Conservation (phyloP, 2,888 invertebrate species). For the Eristalis tenax region DNA sequence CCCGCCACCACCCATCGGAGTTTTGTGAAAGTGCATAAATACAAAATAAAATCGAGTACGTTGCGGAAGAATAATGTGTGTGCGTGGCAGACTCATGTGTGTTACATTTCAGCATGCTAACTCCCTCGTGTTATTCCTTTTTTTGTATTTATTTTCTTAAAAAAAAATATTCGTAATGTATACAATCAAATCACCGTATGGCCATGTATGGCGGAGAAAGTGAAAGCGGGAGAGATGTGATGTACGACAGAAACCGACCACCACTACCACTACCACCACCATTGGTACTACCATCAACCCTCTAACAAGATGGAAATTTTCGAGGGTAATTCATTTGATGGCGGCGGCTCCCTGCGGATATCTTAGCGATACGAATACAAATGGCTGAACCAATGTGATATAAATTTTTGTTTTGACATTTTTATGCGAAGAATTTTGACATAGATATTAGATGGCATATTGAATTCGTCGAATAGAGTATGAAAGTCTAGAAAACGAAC, state of each 20-base stretch:
- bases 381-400: constrained; percentile 56
- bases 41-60: constrained; percentile 42
- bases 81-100: not conserved
- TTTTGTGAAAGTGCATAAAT: constrained; percentile 49
- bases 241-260: constrained; percentile 39
- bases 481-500: constrained; percentile 1
- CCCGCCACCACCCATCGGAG: not conserved
- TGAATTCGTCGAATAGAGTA: constrained; percentile 56
- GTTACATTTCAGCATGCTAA: constrained; percentile 23
- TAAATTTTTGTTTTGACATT: constrained; percentile 70
- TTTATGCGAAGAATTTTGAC: constrained; percentile 67
- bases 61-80: constrained; percentile 30
- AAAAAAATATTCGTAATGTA: constrained; percentile 49
- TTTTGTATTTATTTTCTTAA: constrained; percentile 31
- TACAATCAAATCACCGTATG: constrained; percentile 60
- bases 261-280: constrained; percentile 1
- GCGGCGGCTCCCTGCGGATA: constrained; percentile 64
- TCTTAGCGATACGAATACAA: constrained; percentile 51
- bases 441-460: constrained; percentile 66
- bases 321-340: constrained; percentile 62
- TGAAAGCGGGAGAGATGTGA: constrained; percentile 52
- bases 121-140: constrained; percentile 44
- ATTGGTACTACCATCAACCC: constrained; percentile 39
- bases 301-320: constrained; percentile 43
- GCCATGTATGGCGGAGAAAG: constrained; percentile 29